A percentile compares a stretch with the other conserved stretches of the same genome.
phyloP scores from a whole-genome alignment of 2,113 vertebrate genomes.

The Bubo blakistoni region DNA sequence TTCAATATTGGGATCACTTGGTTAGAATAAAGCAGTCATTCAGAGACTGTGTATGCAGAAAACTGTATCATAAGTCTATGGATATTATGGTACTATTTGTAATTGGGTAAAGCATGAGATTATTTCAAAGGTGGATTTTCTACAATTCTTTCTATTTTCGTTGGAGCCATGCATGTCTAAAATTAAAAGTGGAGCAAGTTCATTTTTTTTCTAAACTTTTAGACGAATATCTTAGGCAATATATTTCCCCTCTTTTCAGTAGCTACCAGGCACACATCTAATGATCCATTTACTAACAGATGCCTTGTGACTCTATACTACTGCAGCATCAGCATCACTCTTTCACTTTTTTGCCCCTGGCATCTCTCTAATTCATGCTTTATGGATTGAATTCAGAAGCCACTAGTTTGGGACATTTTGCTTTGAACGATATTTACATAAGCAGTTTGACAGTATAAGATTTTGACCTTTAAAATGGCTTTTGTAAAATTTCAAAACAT shows the following conservation, averaged over 20 bases:
- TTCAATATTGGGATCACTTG: background rate
- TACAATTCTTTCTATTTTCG: background rate
- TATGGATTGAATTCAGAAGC: background rate
- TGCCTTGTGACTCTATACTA: slow-evolving; percentile 66
- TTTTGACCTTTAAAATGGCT: slow-evolving; percentile 32
- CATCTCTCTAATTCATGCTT: background rate
- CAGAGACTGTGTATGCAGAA: background rate
- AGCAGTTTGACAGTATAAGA: background rate
- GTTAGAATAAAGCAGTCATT: background rate
- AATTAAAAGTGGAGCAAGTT: background rate
- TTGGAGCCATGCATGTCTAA: background rate
- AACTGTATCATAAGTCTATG: background rate
- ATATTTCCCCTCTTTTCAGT: background rate
- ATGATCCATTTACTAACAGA: slow-evolving; percentile 79
- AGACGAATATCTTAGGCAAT: slow-evolving; percentile 64
- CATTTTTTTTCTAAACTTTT: background rate
- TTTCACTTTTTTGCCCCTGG: background rate
- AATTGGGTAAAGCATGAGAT: background rate
- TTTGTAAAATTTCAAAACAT: background rate
- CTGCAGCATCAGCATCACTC: slow-evolving; percentile 11
- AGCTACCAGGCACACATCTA: slow-evolving; percentile 71
- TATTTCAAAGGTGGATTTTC: background rate
- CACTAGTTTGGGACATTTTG: background rate
- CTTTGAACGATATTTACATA: slow-evolving; percentile 20
- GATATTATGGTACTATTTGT: background rate